Conservation (phyloP, 2,888 invertebrate genomes). For the Cepaea hortensis region DNA sequence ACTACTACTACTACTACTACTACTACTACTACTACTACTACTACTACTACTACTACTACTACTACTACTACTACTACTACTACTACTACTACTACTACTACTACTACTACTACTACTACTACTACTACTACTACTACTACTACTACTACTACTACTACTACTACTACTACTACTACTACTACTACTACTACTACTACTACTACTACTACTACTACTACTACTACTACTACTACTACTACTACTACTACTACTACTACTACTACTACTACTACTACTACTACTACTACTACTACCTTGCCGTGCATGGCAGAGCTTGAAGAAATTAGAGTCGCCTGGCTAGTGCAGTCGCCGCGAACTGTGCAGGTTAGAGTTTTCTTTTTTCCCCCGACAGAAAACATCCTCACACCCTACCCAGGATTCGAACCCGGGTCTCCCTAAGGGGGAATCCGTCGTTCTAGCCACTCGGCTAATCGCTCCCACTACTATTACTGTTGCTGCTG, state of each 20-base stretch:
- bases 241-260: slow-evolving; percentile 35
- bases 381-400: no score
- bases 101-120: slow-evolving; percentile 48
- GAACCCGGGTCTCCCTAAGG: no score
- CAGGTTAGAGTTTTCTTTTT: no score
- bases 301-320: no score
- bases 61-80: slow-evolving; percentile 48
- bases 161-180: slow-evolving; percentile 34
- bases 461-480: no score
- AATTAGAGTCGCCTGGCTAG: no score
- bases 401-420: no score
- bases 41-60: slow-evolving; percentile 50
- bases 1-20: slow-evolving; percentile 46
- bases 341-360: no score
- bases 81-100: slow-evolving; percentile 42
- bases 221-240: slow-evolving; percentile 26
- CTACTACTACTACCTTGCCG: neutral
- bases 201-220: slow-evolving; percentile 37
- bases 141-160: slow-evolving; percentile 50
- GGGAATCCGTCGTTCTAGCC: no score
- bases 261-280: slow-evolving; percentile 47
- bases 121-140: slow-evolving; percentile 47
- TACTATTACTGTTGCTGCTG: no score
- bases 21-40: slow-evolving; percentile 49
- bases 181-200: slow-evolving; percentile 12